A percentile compares a stretch with the other conserved stretches of the same genome.
Conservation (phyloP, 92 coral and sea anemone species). For the Pocillopora meandrina region DNA sequence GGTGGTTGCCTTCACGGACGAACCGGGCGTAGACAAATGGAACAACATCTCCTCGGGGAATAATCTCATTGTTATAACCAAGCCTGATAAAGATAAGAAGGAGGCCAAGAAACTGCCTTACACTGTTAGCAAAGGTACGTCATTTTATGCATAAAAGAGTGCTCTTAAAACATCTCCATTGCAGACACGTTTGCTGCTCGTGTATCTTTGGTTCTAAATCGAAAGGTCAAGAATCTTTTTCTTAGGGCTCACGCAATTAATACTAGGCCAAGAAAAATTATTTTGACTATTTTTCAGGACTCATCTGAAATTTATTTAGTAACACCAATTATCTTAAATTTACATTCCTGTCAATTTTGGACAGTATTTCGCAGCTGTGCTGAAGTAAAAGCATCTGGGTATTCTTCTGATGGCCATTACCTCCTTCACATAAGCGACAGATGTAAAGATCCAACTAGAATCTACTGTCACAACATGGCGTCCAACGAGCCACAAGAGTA, state of each 20-base stretch:
- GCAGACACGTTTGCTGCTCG: no score
- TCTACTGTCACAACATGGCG: slow-evolving; percentile 83
- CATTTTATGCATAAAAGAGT: neutral
- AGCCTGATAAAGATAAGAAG: slow-evolving; percentile 37
- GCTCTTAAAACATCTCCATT: no score
- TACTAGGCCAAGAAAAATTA: no score
- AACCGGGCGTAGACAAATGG: slow-evolving; percentile 43
- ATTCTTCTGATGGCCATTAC: slow-evolving; percentile 86
- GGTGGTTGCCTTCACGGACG: slow-evolving; percentile 45
- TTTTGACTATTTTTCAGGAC: no score
- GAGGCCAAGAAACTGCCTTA: slow-evolving; percentile 46
- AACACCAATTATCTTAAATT: neutral
- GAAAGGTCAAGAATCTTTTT: no score
- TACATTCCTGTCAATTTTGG: neutral
- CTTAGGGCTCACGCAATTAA: no score
- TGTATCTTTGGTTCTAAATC: no score
- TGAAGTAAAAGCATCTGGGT: slow-evolving; percentile 80
- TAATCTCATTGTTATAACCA: slow-evolving; percentile 57
- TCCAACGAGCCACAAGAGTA: slow-evolving; percentile 72
- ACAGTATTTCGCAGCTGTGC: slow-evolving; percentile 81
- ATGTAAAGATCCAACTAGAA: slow-evolving; percentile 81
- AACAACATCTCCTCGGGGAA: slow-evolving; percentile 72
- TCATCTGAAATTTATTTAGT: no score
- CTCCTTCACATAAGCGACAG: slow-evolving; percentile 70
- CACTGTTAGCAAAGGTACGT: slow-evolving; percentile 16